Conservation (phyloP, 2,113 vertebrate genomes). For the Brachirus orientalis region DNA sequence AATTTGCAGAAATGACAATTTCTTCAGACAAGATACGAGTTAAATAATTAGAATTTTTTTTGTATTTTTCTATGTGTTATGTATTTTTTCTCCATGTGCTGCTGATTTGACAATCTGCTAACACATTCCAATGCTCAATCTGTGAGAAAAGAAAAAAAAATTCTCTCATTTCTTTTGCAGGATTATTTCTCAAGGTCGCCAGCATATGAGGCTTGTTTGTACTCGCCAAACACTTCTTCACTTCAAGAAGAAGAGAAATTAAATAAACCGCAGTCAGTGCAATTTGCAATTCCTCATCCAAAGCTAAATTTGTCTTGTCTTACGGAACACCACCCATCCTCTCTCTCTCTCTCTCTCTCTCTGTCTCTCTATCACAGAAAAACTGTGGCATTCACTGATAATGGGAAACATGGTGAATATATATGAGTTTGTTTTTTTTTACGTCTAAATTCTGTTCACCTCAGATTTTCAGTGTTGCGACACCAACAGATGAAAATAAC, state of each 20-base stretch:
- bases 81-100: no score
- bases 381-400: no score
- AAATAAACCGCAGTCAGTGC: slow-evolving; percentile 69
- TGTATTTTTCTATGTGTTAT: no score
- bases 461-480: no score
- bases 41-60: no score
- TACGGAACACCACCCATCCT: slow-evolving; percentile 57
- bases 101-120: neutral
- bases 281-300: slow-evolving; percentile 62
- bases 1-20: no score
- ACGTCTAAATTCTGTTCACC: no score
- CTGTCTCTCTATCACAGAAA: no score
- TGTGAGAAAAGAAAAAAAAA: neutral
- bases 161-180: slow-evolving; percentile 15
- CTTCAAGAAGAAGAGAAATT: slow-evolving; percentile 51
- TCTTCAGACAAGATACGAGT: no score
- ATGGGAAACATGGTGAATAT: no score
- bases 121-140: neutral
- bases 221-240: slow-evolving; percentile 35
- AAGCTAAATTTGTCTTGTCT: slow-evolving; percentile 72
- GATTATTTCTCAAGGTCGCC: slow-evolving; percentile 39
- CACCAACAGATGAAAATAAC: no score
- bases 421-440: no score
- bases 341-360: neutral
- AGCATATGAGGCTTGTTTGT: slow-evolving; percentile 37